These are phyloP conservation scores for Ophioderma brevispina DNA, from an alignment of 35 echinoderm and acorn worm genomes.

Conservation along the genomic window DNA sequence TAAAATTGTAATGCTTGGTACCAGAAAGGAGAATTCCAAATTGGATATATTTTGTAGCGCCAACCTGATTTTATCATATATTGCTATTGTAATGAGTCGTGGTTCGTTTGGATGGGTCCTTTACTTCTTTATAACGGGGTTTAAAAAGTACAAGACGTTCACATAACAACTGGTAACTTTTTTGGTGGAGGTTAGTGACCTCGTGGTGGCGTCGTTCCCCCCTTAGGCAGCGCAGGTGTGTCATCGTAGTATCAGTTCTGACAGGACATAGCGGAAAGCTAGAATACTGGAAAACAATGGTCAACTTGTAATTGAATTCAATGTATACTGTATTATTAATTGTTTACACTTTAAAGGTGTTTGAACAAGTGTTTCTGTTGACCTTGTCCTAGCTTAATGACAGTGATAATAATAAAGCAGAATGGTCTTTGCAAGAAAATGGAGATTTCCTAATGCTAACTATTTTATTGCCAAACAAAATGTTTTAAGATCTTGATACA, in stretches of 20 bases:
- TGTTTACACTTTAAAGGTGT: background rate
- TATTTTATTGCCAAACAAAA: too few species aligned
- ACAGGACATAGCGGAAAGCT: background rate
- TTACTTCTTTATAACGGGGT: too few species aligned
- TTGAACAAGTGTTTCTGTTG: background rate
- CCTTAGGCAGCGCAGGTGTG: background rate
- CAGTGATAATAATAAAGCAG: background rate
- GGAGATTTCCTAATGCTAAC: too few species aligned
- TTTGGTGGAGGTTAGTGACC: background rate
- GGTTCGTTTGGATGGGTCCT: too few species aligned
- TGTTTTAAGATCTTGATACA: too few species aligned
- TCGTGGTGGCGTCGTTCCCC: background rate
- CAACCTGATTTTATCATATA: background rate
- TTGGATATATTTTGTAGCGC: background rate
- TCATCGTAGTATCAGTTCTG: background rate
- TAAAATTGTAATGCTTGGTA: background rate
- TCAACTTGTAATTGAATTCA: constrained; percentile 1
- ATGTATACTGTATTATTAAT: background rate
- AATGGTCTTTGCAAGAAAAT: too few species aligned
- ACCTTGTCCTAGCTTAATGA: background rate
- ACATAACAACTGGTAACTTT: background rate
- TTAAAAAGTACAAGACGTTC: background rate
- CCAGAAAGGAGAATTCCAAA: background rate
- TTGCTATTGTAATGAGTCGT: background rate
- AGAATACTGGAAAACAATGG: background rate